These are phyloP conservation scores for Brachymystax lenok DNA, from an alignment of 2,797 vertebrate species.

Conservation along the genomic window DNA sequence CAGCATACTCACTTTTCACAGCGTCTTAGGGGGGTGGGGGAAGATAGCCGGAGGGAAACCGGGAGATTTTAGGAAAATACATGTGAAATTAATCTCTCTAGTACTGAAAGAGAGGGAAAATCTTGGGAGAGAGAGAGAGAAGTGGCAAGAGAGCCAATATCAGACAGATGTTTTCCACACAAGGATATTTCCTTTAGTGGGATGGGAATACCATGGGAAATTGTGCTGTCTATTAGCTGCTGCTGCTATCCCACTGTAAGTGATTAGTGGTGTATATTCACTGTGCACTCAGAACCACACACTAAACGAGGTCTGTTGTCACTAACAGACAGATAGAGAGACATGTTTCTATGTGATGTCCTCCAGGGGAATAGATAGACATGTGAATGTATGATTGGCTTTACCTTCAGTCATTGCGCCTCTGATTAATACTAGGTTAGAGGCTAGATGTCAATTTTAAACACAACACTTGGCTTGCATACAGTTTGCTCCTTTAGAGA, in stretches of 20 bases:
- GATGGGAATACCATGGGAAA: too few relatives aligned
- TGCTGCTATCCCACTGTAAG: too few relatives aligned
- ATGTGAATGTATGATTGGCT: not conserved
- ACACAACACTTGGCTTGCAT: not conserved
- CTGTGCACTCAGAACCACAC: not conserved
- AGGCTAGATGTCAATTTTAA: not conserved
- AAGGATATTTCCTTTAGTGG: not conserved
- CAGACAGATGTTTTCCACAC: too few relatives aligned
- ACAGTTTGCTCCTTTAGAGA: not conserved
- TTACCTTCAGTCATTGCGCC: not conserved
- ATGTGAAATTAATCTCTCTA: not conserved
- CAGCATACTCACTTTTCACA: conserved; percentile 7
- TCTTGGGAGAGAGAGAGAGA: not conserved
- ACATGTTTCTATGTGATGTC: not conserved
- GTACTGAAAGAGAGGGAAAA: not conserved
- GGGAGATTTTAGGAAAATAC: not conserved
- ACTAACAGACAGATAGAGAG: not conserved
- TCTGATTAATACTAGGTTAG: not conserved
- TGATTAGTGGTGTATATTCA: not conserved
- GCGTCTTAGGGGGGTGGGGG: conserved; percentile 15
- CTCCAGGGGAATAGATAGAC: not conserved
- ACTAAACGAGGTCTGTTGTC: not conserved
- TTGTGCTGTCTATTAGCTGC: too few relatives aligned
- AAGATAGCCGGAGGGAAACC: not conserved
- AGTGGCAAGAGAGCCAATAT: not conserved